phyloP scores from a whole-genome alignment of 1,140 invertebrate species.

The Cotesia vestalis region DNA sequence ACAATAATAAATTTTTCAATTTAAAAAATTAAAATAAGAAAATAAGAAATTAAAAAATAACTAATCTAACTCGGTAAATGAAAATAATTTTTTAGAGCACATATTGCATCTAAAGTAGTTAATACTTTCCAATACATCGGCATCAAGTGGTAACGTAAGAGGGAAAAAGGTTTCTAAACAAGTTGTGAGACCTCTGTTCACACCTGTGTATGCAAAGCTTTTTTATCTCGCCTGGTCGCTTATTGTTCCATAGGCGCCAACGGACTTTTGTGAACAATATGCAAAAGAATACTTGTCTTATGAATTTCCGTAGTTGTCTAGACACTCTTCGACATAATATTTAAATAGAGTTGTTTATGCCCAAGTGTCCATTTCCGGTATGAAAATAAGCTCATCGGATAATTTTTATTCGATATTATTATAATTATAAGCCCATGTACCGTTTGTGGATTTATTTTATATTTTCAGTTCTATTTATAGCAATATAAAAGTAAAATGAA shows the following conservation, averaged over 20 bases:
- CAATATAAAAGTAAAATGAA: background rate
- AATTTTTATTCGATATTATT: constrained; percentile 15
- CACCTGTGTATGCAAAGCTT: constrained; percentile 31
- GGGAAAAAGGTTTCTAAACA: constrained; percentile 15
- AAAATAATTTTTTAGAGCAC: background rate
- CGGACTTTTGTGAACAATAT: constrained; percentile 13
- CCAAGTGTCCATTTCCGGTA: constrained; percentile 46
- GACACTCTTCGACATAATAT: background rate
- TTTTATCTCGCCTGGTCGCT: constrained; percentile 15
- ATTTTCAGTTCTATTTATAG: no score
- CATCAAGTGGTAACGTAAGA: background rate
- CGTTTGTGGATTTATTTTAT: no score
- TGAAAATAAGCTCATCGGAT: constrained; percentile 32
- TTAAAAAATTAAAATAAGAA: no score
- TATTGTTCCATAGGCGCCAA: constrained; percentile 18
- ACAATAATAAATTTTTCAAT: no score
- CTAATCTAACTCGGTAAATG: background rate
- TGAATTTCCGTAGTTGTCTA: constrained; percentile 9
- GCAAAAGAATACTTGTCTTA: background rate
- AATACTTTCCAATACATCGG: background rate
- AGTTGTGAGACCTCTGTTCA: constrained; percentile 11
- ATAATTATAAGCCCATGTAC: no score
- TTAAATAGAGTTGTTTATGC: constrained; percentile 3
- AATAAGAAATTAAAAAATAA: no score
- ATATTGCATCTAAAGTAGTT: background rate